Base-by-base conservation (phyloP, 1,140 invertebrate species). In the Liolophura sinensis region DNA sequence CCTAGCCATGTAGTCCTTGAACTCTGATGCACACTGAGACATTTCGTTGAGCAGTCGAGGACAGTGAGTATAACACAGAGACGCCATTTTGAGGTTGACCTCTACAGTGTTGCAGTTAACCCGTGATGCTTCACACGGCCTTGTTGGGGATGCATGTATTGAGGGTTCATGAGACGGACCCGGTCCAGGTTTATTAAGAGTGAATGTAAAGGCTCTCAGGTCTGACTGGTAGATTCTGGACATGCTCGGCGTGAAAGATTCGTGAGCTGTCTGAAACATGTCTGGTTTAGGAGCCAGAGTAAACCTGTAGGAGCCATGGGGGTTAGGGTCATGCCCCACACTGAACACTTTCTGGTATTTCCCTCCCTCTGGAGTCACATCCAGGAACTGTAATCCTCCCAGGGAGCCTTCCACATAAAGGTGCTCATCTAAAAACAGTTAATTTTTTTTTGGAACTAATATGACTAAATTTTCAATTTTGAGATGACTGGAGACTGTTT, bases 51-150 rank as follows among this genome's bases (percentile, higher is more conserved):
- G 86, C 75, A 97, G 89, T 64, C 91, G 88, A 0, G 93, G 91
- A 40, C 92, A 95, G 83, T 98, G 95, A 1, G 93, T 94, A 82
- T 97, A 97, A 87, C 92, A 95, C 48, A 97, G 91, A 49, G 94
- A 96, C 0, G 94, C 95, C 88, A 98, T 91, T 65, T 91, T 88
- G 60, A 97, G 85, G 40, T 85, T 85, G 24, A 92, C 85, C 49
- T 77, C 78, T 51, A 88, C 83, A 85, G 75, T 88, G 80, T n/a
- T 85, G 81, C 52, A 48, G 25, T 69, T 62, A 48, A 63, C 65
- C 27, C 57, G 22, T 54, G 56, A 57, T 20, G 51, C 12, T 3
- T 20, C 12, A 12, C 7, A 54, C 51, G 3, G 51, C n/a, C 12
- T 54, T 3, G 51, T 24, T 54, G 24, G 51, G 51, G 31, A 40